Evolutionary conservation across 2,888 invertebrate species (phyloP).

Genomic region (Ophion ventricosus): DNA sequence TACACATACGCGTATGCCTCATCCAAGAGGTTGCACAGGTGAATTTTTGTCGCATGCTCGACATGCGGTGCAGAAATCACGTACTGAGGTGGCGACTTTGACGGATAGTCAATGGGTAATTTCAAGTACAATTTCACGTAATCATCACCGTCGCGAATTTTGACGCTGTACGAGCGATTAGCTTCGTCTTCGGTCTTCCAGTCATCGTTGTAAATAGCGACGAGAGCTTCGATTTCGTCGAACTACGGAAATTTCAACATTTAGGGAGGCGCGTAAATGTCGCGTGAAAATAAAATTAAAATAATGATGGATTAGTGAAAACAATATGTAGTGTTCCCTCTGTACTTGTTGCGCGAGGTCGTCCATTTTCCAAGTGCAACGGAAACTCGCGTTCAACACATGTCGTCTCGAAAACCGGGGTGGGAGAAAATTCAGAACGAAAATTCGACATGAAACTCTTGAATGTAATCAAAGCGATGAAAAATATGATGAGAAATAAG

Average conservation of each 20-base stretch:
- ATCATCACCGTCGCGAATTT: slow-evolving; percentile 84
- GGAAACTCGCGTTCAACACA: slow-evolving; percentile 11
- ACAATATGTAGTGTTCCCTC: slow-evolving; percentile 4
- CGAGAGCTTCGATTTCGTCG: slow-evolving; percentile 90
- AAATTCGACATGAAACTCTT: background rate
- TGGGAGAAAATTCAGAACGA: background rate
- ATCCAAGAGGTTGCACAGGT: slow-evolving; percentile 85
- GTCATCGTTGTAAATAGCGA: slow-evolving; percentile 89
- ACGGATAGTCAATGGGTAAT: slow-evolving; percentile 88
- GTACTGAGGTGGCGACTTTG: slow-evolving; percentile 87
- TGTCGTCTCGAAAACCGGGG: background rate
- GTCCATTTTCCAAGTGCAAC: slow-evolving; percentile 44
- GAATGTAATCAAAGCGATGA: background rate
- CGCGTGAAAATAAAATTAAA: slow-evolving; percentile 31
- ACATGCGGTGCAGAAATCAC: slow-evolving; percentile 90
- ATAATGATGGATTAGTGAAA: background rate
- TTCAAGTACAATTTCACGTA: slow-evolving; percentile 87
- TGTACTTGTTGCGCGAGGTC: slow-evolving; percentile 53
- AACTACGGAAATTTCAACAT: slow-evolving; percentile 79
- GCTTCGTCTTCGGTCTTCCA: slow-evolving; percentile 87
- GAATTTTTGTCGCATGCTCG: slow-evolving; percentile 85
- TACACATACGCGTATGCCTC: slow-evolving; percentile 88
- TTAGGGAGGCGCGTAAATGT: slow-evolving; percentile 14
- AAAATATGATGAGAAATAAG: background rate
- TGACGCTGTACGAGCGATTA: slow-evolving; percentile 86